Conservation (phyloP, 1,140 invertebrate genomes). For the Drosophila tropicalis region DNA sequence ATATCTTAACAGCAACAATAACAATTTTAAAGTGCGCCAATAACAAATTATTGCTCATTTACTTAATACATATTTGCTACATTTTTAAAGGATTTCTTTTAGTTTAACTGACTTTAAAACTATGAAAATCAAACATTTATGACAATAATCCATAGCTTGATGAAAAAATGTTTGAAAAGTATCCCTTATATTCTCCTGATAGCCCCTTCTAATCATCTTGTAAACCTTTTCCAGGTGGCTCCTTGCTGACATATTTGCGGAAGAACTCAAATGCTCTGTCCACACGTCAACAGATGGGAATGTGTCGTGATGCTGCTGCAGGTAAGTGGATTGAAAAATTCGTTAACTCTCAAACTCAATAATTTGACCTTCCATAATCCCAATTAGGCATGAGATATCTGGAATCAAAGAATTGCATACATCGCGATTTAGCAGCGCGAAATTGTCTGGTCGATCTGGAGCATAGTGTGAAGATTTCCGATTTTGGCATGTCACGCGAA, state of each 20-base stretch:
- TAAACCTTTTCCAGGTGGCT: conserved; percentile 89
- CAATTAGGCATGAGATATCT: conserved; percentile 93
- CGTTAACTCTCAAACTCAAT: neutral
- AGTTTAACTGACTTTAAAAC: too few relatives aligned
- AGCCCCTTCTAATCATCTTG: too few relatives aligned
- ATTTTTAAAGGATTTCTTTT: too few relatives aligned
- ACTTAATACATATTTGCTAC: too few relatives aligned
- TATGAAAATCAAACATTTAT: too few relatives aligned
- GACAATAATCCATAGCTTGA: too few relatives aligned
- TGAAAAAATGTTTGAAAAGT: too few relatives aligned
- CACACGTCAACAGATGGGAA: conserved; percentile 91
- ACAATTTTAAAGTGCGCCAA: too few relatives aligned
- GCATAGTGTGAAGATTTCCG: conserved; percentile 97
- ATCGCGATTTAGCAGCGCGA: conserved; percentile 96
- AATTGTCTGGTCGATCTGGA: conserved; percentile 92
- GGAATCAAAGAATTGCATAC: conserved; percentile 98
- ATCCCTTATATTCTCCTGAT: too few relatives aligned
- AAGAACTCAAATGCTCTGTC: conserved; percentile 89
- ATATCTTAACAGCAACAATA: too few relatives aligned
- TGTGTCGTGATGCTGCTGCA: conserved; percentile 96
- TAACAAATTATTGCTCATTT: too few relatives aligned
- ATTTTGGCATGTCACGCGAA: conserved; percentile 99
- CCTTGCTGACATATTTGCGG: conserved; percentile 93
- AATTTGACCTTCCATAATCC: too few relatives aligned
- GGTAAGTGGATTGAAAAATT: conserved; percentile 83